Evolutionary conservation across 1,140 invertebrate species (phyloP).

Genomic region (Drosophila guanche): DNA sequence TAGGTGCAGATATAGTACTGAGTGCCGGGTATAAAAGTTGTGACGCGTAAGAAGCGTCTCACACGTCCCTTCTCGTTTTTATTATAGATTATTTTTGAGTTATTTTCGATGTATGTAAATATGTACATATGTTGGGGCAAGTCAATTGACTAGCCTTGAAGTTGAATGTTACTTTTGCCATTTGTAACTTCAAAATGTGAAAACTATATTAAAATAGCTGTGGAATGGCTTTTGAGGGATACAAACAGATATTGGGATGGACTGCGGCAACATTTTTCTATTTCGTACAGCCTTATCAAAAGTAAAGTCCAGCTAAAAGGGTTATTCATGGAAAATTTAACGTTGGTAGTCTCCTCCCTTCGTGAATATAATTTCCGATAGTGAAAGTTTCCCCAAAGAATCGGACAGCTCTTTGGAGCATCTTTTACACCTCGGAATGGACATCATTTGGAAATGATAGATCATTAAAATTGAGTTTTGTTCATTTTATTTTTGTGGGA

Average conservation of each 20-base stretch:
- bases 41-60: too few species aligned
- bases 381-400: constrained; percentile 43
- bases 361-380: constrained; percentile 38
- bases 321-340: too few species aligned
- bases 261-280: neutral
- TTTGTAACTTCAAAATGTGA: constrained; percentile 41
- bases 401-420: constrained; percentile 38
- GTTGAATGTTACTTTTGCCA: constrained; percentile 41
- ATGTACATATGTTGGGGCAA: constrained; percentile 7
- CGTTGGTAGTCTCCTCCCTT: constrained; percentile 7
- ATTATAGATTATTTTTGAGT: constrained; percentile 36
- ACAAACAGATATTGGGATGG: constrained; percentile 33
- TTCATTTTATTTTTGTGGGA: constrained; percentile 34
- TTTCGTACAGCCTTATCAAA: constrained; percentile 23
- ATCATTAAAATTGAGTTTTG: constrained; percentile 54
- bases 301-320: constrained; percentile 16
- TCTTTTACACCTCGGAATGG: constrained; percentile 58
- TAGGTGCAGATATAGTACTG: too few species aligned
- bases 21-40: too few species aligned
- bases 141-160: constrained; percentile 35
- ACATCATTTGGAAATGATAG: constrained; percentile 58
- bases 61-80: too few species aligned
- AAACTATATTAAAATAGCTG: constrained; percentile 38
- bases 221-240: constrained; percentile 28
- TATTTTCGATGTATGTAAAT: constrained; percentile 38